Percentiles rank a stretch among this genome's conserved stretches.
Evolutionary conservation across 30 jellyfish, hydroid and myxozoan genomes (phyloP).

Genomic region (Aurelia aurita complex sp. Pacific): DNA sequence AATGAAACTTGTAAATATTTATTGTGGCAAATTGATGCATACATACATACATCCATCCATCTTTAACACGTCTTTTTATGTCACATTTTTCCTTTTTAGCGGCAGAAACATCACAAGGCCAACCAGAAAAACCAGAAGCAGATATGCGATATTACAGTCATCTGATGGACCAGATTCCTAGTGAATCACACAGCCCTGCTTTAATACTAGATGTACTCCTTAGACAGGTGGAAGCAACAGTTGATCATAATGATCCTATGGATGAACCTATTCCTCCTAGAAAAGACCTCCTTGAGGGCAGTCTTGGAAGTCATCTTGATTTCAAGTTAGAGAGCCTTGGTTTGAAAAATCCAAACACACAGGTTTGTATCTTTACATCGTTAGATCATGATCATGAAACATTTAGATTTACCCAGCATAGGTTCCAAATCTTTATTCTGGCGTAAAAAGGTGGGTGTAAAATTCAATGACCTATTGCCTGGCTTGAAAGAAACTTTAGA

Average conservation of each 20-base stretch:
- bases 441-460: too few relatives aligned
- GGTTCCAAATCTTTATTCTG: too few relatives aligned
- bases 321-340: conserved; percentile 52
- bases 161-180: conserved; percentile 78
- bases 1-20: too few relatives aligned
- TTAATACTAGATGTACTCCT: conserved; percentile 70
- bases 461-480: too few relatives aligned
- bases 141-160: conserved; percentile 78
- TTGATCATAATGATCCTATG: conserved; percentile 57
- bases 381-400: too few relatives aligned
- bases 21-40: too few relatives aligned
- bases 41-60: too few relatives aligned
- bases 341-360: conserved; percentile 4
- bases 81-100: background rate
- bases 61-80: too few relatives aligned
- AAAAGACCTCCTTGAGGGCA: conserved; percentile 34
- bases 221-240: conserved; percentile 87
- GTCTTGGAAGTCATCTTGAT: conserved; percentile 58
- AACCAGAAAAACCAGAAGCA: background rate
- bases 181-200: conserved; percentile 78
- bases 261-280: conserved; percentile 40
- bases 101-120: background rate
- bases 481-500: too few relatives aligned
- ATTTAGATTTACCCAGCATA: too few relatives aligned
- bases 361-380: conserved; percentile 19